Percentiles rank a stretch among this genome's conserved stretches.
Evolutionary conservation across 2,888 invertebrate genomes (phyloP).

Genomic region (Lingula anatina): DNA sequence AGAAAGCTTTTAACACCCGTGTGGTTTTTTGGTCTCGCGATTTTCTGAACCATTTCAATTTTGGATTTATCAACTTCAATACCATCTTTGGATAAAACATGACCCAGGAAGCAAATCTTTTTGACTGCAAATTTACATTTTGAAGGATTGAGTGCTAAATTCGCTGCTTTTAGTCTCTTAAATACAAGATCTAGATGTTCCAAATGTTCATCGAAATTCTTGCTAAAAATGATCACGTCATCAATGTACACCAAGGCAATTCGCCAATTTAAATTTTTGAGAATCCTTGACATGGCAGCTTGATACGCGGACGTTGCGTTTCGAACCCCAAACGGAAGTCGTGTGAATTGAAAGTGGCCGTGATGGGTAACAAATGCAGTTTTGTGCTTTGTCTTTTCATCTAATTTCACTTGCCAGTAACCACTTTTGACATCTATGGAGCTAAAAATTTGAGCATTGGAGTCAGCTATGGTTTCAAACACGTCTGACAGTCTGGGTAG

Average conservation of each 20-base stretch:
- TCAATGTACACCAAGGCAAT: constrained; percentile 5
- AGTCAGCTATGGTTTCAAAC: constrained; percentile 11
- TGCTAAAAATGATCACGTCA: constrained; percentile 2
- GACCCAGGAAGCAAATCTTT: constrained; percentile 1
- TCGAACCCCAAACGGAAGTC: neutral
- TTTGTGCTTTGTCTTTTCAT: constrained; percentile 15
- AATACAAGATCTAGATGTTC: neutral
- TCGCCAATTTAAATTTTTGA: constrained; percentile 3
- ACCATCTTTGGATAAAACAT: constrained; percentile 1
- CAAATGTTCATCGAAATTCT: constrained; percentile 1
- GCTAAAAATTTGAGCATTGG: constrained; percentile 11
- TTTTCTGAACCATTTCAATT: neutral
- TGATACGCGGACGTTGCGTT: neutral
- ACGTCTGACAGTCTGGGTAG: constrained; percentile 15
- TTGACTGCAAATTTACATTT: constrained; percentile 3
- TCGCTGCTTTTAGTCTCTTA: constrained; percentile 1
- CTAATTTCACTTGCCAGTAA: neutral
- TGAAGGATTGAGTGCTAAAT: neutral
- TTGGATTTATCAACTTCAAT: neutral
- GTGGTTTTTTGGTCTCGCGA: neutral
- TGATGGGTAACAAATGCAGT: no score
- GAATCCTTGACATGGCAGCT: neutral
- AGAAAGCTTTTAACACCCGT: neutral
- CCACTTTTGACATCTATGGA: constrained; percentile 12
- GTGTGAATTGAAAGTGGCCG: neutral